Percentiles rank a stretch among this genome's conserved stretches.
phyloP scores from a whole-genome alignment of 2,797 vertebrate species.

The Euthynnus affinis region DNA sequence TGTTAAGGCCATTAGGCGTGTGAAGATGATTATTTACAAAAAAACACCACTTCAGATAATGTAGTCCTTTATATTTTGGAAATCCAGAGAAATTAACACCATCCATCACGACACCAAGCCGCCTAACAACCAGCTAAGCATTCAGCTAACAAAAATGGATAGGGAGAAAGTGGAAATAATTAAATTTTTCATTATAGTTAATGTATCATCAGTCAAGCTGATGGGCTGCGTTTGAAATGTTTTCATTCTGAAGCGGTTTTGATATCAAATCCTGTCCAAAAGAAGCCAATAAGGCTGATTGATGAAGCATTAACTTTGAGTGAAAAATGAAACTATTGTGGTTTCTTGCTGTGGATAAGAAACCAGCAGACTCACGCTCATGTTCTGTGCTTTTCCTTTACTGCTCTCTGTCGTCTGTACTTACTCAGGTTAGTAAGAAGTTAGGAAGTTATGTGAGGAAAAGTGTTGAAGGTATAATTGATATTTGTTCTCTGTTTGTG shows the following conservation, averaged over 20 bases:
- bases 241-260: constrained; percentile 43
- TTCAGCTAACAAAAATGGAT: constrained; percentile 7
- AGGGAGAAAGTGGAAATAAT: constrained; percentile 35
- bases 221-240: constrained; percentile 33
- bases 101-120: constrained; percentile 38
- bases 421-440: neutral
- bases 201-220: constrained; percentile 58
- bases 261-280: constrained; percentile 46
- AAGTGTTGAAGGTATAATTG: neutral
- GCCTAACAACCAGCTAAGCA: constrained; percentile 21
- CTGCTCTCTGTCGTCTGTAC: neutral
- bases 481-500: neutral
- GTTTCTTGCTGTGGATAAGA: constrained; percentile 12
- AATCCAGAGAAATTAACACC: constrained; percentile 29
- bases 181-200: constrained; percentile 50
- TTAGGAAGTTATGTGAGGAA: neutral
- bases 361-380: neutral
- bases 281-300: constrained; percentile 33
- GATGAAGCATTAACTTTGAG: constrained; percentile 37
- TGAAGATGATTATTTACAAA: constrained; percentile 37
- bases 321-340: constrained; percentile 6
- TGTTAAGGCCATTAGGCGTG: constrained; percentile 23
- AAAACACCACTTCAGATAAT: constrained; percentile 32
- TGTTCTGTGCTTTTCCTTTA: neutral
- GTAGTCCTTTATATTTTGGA: constrained; percentile 33